These are phyloP conservation scores for Hystrix cristata DNA, from an alignment of 2,113 vertebrate genomes.

Conservation along the genomic window DNA sequence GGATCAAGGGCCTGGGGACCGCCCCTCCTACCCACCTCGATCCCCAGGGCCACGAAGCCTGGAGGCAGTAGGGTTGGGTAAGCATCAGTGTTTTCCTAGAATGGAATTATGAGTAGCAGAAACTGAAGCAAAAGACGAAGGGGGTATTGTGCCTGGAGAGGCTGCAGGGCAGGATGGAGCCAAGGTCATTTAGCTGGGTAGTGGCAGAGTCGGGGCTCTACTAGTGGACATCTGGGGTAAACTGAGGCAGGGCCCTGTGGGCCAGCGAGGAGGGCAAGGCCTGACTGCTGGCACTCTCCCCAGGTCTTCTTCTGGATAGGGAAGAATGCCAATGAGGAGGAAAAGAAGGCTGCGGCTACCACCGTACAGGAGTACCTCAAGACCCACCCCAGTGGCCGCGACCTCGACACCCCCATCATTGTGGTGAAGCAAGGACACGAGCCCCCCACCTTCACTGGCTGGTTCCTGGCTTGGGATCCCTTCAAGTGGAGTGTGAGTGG, in stretches of 20 bases:
- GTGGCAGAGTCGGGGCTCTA: background rate
- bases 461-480: constrained; percentile 94
- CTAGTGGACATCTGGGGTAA: background rate
- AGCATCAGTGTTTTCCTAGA: background rate
- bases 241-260: background rate
- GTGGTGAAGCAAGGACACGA: constrained; percentile 93
- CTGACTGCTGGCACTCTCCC: background rate
- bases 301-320: constrained; percentile 94
- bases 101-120: background rate
- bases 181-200: background rate
- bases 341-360: constrained; percentile 87
- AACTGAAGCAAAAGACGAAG: background rate
- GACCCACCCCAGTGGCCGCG: constrained; percentile 89
- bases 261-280: background rate
- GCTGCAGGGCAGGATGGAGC: background rate
- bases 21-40: background rate
- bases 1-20: background rate
- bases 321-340: constrained; percentile 86
- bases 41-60: background rate
- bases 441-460: constrained; percentile 94
- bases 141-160: background rate
- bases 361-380: constrained; percentile 92
- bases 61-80: background rate
- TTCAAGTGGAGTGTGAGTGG: constrained; percentile 91
- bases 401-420: constrained; percentile 89